These are phyloP conservation scores for Pipistrellus pygmaeus DNA, from an alignment of 2,797 vertebrate species.

Conservation along the genomic window DNA sequence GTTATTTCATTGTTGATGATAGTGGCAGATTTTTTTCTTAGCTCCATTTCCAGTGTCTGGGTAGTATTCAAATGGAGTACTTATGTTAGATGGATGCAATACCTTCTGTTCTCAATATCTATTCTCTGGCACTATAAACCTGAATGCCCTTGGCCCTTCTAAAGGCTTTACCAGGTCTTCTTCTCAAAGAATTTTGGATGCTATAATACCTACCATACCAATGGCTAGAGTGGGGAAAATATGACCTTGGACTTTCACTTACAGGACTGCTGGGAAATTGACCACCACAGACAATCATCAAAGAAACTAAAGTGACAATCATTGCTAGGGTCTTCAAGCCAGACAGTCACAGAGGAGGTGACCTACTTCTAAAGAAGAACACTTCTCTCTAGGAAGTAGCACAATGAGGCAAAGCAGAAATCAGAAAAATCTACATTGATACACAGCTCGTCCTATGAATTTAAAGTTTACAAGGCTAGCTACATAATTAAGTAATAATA, in stretches of 20 bases:
- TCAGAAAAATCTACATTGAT: not conserved
- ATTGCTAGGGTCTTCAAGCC: conserved; percentile 2
- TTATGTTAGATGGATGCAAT: not conserved
- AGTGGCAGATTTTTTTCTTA: not conserved
- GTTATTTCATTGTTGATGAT: not conserved
- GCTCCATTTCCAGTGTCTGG: not conserved
- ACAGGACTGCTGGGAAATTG: conserved; percentile 17
- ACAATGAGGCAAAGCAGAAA: conserved; percentile 29
- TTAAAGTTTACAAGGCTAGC: not conserved
- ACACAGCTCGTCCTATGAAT: not conserved
- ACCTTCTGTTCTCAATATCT: conserved; percentile 27
- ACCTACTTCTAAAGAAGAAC: conserved; percentile 1
- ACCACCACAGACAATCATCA: conserved; percentile 51
- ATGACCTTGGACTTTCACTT: not conserved
- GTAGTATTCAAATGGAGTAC: not conserved
- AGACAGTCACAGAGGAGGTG: not conserved
- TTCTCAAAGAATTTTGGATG: not conserved
- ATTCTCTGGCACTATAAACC: conserved; percentile 9
- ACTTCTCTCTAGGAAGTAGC: conserved; percentile 42
- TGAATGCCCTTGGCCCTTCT: not conserved
- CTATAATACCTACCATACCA: not conserved
- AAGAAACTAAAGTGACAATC: conserved; percentile 21
- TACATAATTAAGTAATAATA: not conserved
- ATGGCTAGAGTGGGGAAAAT: not conserved
- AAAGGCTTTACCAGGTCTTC: not conserved